Evolutionary conservation across 1,140 invertebrate species (phyloP), one percentile per base, ranked within the genome.

Genomic region (Neodiprion pinetum): DNA sequence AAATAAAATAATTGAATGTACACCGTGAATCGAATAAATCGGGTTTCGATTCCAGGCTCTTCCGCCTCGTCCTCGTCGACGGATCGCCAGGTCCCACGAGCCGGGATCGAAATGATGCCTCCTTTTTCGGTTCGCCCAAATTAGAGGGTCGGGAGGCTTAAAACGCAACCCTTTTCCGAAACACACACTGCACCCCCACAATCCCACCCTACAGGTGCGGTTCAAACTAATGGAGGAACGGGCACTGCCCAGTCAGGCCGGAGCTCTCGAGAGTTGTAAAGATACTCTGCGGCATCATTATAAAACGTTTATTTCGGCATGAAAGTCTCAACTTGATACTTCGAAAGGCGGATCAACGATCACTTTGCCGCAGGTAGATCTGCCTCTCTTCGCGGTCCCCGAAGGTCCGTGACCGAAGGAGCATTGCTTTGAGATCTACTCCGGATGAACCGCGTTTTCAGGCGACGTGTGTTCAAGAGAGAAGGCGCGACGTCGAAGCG

Each of bases 221-320:
- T 70, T 66, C 53, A 17, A 17, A 14, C 53, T 61, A 61, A 61
- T 61, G 53, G 53, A 61, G 28, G 28, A 40, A 40, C 28, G 28
- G 28, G 28, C 28, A 40, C 28, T 5, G 80, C 77, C 76, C 74
- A 77, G 80, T 40, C 28, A 40, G 28, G 28, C 5, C 28, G 28
- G 28, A 40, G 28, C 28, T 40, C 28, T 40, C 28, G 81, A 80
- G 77, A 74, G 81, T 81, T 82, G 74, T 71, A 67, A 67, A 78
- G 80, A 82, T 82, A 82, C 71, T 78, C 2, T 5, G 81, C 81
- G 74, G 76, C 81, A 79, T 82, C 81, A 82, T 81, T 81, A 80
- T 80, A 82, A 80, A 81, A 81, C 81, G 79, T 82, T 82, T 80
- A 81, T 77, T 61, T 61, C 53, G 53, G 53, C 53, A 61, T 61